Evolutionary conservation across 1,140 invertebrate genomes (phyloP), one percentile per base, ranked within the genome.

Genomic region (Chionoecetes opilio): DNA sequence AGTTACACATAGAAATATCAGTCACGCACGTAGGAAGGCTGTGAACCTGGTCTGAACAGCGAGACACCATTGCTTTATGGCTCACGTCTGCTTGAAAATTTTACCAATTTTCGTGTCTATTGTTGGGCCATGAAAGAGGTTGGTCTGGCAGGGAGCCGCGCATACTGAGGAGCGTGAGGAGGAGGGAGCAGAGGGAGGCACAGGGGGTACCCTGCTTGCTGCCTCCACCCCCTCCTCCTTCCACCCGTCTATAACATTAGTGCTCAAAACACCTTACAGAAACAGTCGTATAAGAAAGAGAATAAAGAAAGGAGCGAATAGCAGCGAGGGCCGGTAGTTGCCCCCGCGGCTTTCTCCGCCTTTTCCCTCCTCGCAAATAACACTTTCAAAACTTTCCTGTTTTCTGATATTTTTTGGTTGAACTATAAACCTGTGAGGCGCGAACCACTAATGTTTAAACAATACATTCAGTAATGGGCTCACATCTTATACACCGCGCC

Each of bases 21-120:
- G 11, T n/a, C 21, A 75, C 21, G 5, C 11, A 6, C 0, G 2
- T 6, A 26, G 63, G n/a, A 26, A 11, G 21, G 63, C 63, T 6
- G 63, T n/a, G 63, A 75, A 75, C 6, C 32, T 87, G 11, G 86
- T 17, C 21, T 37, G 86, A 35, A 14, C 38, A 35, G 38, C 26
- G 32, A 26, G n/a, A 75, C 86, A 87, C 38, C 53, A 92, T 92
- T 92, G 37, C 34, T 32, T 29, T 75, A 92, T 82, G 91, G 91
- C n/a, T 92, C 91, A 92, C 91, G 91, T 92, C 91, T 92, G 91
- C 91, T 92, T 92, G 91, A 34, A 82, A 92, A 53, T 63, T 92
- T 82, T 63, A 92, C 91, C 91, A 92, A 92, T 92, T 82, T 92
- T 82, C 31, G 38, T 92, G 14, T 29, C 91, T 92, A 92, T 92